Conservation (phyloP, 1,140 invertebrate genomes). For the Pseudomyrmex gracilis region DNA sequence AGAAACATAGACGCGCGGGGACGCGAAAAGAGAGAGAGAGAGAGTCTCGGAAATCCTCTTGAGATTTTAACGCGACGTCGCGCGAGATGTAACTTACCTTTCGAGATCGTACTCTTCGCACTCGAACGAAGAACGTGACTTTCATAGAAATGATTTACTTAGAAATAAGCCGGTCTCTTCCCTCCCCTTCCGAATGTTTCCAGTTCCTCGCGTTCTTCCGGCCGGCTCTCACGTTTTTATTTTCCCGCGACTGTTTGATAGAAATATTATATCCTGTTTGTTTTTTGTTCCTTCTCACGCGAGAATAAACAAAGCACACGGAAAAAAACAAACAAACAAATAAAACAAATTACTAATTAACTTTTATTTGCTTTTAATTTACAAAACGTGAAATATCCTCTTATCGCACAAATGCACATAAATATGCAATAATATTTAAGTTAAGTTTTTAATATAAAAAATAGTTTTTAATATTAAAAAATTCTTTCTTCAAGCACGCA, state of each 20-base stretch:
- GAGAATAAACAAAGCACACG: too few species aligned
- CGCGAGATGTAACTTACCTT: background rate
- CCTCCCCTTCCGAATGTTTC: background rate
- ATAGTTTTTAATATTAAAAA: too few species aligned
- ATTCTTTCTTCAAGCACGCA: too few species aligned
- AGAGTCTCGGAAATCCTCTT: background rate
- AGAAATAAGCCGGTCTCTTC: background rate
- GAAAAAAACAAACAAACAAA: too few species aligned
- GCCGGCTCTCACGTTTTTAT: too few species aligned
- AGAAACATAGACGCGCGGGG: too few species aligned
- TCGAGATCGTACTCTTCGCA: background rate
- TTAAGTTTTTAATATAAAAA: too few species aligned
- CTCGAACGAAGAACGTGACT: conserved; percentile 29
- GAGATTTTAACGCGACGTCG: conserved; percentile 27
- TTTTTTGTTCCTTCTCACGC: background rate
- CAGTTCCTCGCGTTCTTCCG: background rate
- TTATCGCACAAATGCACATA: too few species aligned
- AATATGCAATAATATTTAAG: too few species aligned
- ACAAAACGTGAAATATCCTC: too few species aligned
- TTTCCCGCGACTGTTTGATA: background rate
- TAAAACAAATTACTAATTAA: too few species aligned
- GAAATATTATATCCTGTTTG: background rate
- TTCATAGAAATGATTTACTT: conserved; percentile 28
- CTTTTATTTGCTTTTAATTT: too few species aligned
- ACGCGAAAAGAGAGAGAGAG: background rate